Evolutionary conservation across 2,888 invertebrate species (phyloP).

Genomic region (Parnassius apollo): DNA sequence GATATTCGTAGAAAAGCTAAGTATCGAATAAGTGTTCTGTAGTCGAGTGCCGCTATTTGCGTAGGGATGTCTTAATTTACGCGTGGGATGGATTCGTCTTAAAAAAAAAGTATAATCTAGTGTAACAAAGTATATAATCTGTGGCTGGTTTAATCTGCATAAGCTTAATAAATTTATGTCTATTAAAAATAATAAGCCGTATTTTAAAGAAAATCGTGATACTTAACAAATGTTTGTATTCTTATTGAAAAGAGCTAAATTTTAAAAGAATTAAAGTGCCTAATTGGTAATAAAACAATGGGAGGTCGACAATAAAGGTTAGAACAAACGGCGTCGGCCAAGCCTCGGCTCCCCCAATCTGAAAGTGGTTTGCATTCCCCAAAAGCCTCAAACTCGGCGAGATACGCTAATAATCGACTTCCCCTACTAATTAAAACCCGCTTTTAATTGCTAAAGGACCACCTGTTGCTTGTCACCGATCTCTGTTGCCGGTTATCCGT

Average conservation of each 20-base stretch:
- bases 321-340: constrained; percentile 28
- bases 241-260: neutral
- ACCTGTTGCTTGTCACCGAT: constrained; percentile 71
- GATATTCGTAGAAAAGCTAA: constrained; percentile 79
- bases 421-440: constrained; percentile 79
- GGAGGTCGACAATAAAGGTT: constrained; percentile 14
- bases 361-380: constrained; percentile 68
- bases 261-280: constrained; percentile 12
- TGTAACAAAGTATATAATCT: neutral
- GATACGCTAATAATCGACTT: constrained; percentile 74
- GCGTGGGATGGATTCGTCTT: constrained; percentile 21
- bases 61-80: constrained; percentile 57
- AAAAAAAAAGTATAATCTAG: too few relatives aligned
- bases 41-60: constrained; percentile 58
- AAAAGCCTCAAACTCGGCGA: constrained; percentile 64
- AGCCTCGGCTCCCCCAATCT: constrained; percentile 48
- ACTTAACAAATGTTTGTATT: neutral
- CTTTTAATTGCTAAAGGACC: constrained; percentile 78
- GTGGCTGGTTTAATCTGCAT: neutral
- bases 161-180: too few relatives aligned
- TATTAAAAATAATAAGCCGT: too few relatives aligned
- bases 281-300: constrained; percentile 23
- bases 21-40: constrained; percentile 70
- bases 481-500: constrained; percentile 36
- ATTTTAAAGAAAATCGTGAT: too few relatives aligned